Conservation (phyloP, 1,140 invertebrate species). For the Holotrichia oblita region DNA sequence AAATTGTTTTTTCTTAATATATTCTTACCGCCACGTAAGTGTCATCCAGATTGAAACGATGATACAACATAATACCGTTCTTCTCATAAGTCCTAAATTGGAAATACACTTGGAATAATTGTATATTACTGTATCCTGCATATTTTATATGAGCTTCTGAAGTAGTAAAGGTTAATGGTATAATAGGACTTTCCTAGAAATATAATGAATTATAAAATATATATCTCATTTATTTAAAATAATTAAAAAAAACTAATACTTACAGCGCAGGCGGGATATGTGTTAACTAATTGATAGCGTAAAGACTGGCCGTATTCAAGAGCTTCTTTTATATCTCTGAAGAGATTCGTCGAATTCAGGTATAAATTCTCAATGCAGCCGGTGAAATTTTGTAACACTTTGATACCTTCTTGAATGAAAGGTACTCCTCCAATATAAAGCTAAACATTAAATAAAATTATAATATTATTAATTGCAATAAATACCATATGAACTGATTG, state of each 20-base stretch:
- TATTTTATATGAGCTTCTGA: slow-evolving; percentile 69
- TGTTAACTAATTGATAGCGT: slow-evolving; percentile 76
- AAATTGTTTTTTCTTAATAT: not conserved
- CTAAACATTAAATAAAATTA: slow-evolving; percentile 56
- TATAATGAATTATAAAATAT: slow-evolving; percentile 24
- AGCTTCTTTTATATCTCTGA: slow-evolving; percentile 78
- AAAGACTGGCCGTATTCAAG: slow-evolving; percentile 74
- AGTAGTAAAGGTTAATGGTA: slow-evolving; percentile 90
- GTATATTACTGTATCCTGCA: slow-evolving; percentile 77
- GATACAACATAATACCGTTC: slow-evolving; percentile 85
- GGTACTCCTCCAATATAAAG: slow-evolving; percentile 90
- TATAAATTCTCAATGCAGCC: slow-evolving; percentile 97
- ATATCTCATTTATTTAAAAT: not conserved
- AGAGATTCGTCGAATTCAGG: slow-evolving; percentile 90
- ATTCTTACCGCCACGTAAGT: slow-evolving; percentile 73
- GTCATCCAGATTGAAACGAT: slow-evolving; percentile 71
- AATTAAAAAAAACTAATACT: slow-evolving; percentile 61
- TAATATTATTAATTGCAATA: too few species aligned
- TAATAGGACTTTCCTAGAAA: slow-evolving; percentile 76
- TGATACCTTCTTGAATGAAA: slow-evolving; percentile 84
- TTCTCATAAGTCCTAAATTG: slow-evolving; percentile 93
- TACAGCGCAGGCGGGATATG: slow-evolving; percentile 79
- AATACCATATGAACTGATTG: too few species aligned
- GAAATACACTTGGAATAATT: slow-evolving; percentile 83
- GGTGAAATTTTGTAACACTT: slow-evolving; percentile 90